These are phyloP conservation scores for Mastacembelus armatus DNA, from an alignment of 2,797 vertebrate genomes.

Conservation along the genomic window DNA sequence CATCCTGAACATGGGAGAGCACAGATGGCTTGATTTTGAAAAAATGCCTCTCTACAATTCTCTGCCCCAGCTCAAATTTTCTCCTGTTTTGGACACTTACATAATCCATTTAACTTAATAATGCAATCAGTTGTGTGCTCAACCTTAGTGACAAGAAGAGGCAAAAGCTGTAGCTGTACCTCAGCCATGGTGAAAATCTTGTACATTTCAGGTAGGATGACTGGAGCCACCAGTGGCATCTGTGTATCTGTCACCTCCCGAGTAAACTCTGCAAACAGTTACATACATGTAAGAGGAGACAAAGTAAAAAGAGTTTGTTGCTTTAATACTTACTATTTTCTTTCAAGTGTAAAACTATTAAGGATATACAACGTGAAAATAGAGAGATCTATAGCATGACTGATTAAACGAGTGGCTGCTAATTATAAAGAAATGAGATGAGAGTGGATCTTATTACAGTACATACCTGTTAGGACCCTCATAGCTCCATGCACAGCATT, in stretches of 20 bases:
- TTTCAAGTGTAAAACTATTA: too few species aligned
- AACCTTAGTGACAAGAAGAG: neutral
- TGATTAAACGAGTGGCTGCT: too few species aligned
- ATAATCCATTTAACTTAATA: neutral
- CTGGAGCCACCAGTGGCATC: slow-evolving; percentile 98
- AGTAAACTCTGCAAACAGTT: slow-evolving; percentile 89
- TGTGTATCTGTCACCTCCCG: slow-evolving; percentile 97
- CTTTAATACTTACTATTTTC: too few species aligned
- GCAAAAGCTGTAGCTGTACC: slow-evolving; percentile 75
- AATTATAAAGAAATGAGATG: too few species aligned
- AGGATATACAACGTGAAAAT: too few species aligned
- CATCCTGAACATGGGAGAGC: neutral
- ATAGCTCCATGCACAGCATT: slow-evolving; percentile 97
- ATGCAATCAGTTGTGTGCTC: neutral
- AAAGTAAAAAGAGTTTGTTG: neutral
- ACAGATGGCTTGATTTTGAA: neutral
- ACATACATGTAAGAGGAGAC: neutral
- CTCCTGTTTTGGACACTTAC: too few species aligned
- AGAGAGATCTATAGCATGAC: too few species aligned
- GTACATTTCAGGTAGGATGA: slow-evolving; percentile 99
- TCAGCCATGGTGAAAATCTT: slow-evolving; percentile 99
- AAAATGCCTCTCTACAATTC: neutral
- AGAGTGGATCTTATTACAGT: too few species aligned
- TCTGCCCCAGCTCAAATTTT: too few species aligned
- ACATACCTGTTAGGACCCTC: slow-evolving; percentile 95